These are phyloP conservation scores for Ataeniobius toweri DNA, from an alignment of 2,797 vertebrate genomes.

Conservation along the genomic window DNA sequence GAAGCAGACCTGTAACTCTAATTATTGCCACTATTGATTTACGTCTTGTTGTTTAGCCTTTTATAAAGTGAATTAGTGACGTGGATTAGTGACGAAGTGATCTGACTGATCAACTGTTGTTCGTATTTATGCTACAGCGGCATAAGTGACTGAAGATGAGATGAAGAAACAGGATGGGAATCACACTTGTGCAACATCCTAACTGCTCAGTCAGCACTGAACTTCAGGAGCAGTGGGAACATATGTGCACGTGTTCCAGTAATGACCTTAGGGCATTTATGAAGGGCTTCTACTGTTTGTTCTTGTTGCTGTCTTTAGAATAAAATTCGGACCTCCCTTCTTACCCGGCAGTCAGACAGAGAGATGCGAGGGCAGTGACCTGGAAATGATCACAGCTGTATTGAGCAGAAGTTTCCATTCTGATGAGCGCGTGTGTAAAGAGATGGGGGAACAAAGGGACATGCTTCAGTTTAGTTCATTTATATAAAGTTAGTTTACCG, in stretches of 20 bases:
- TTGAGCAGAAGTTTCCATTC: conserved; percentile 66
- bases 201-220: conserved; percentile 69
- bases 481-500: background rate
- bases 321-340: conserved; percentile 18
- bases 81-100: background rate
- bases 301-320: background rate
- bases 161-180: conserved; percentile 51
- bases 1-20: background rate
- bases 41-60: background rate
- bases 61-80: background rate
- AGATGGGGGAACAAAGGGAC: conserved; percentile 18
- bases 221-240: conserved; percentile 32
- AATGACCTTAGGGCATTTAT: background rate
- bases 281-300: conserved; percentile 8
- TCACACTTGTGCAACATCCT: conserved; percentile 72
- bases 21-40: background rate
- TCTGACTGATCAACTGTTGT: conserved; percentile 12
- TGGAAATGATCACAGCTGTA: conserved; percentile 64
- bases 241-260: conserved; percentile 7
- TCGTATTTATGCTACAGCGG: conserved; percentile 40
- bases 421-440: conserved; percentile 31
- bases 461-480: conserved; percentile 4
- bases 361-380: conserved; percentile 62
- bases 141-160: conserved; percentile 58
- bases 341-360: conserved; percentile 33